Conservation (phyloP, 2,113 vertebrate genomes). For the Trichechus manatus region DNA sequence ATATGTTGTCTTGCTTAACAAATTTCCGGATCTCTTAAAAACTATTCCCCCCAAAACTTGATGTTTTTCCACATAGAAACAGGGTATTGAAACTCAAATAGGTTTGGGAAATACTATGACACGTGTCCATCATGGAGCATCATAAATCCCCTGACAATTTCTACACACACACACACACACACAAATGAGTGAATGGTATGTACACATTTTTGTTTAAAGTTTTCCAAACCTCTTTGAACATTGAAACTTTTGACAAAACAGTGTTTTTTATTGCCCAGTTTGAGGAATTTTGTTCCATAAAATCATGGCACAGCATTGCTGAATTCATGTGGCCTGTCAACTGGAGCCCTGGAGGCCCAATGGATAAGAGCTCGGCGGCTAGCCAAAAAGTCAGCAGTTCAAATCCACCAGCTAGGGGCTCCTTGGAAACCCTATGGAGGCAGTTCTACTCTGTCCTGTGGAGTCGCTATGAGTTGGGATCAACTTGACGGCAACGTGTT, state of each 20-base stretch:
- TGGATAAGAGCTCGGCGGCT: no score
- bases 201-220: background rate
- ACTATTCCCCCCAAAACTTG: background rate
- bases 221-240: background rate
- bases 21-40: background rate
- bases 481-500: no score
- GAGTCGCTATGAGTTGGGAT: no score
- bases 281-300: background rate
- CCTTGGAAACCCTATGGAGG: no score
- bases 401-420: no score
- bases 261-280: background rate
- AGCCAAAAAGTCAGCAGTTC: no score
- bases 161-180: no score
- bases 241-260: background rate
- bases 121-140: background rate
- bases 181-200: background rate
- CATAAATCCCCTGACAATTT: background rate
- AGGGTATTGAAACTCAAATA: background rate
- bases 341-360: background rate
- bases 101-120: background rate
- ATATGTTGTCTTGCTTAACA: background rate
- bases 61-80: background rate
- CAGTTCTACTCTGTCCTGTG: no score
- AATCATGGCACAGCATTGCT: background rate
- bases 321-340: background rate